phyloP scores from a whole-genome alignment of 2,888 invertebrate genomes.

The Diadromus collaris region DNA sequence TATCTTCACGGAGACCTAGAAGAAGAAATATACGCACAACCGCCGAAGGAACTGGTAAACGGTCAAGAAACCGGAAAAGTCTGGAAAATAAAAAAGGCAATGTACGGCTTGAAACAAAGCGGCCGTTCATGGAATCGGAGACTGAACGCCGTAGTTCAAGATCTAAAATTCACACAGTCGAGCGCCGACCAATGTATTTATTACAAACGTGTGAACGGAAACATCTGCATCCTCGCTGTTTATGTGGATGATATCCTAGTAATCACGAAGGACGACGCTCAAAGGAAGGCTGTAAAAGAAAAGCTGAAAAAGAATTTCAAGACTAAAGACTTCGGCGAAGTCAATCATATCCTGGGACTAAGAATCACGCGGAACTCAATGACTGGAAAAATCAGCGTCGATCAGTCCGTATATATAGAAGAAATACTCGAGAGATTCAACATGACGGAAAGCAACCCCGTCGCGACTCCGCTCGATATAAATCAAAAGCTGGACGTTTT shows the following conservation, averaged over 20 bases:
- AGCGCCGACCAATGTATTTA: slow-evolving; percentile 64
- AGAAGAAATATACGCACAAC: slow-evolving; percentile 65
- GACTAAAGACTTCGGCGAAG: slow-evolving; percentile 44
- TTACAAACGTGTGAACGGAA: slow-evolving; percentile 19
- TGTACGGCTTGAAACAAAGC: slow-evolving; percentile 49
- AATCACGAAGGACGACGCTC: slow-evolving; percentile 25
- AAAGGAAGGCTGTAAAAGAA: slow-evolving; percentile 8
- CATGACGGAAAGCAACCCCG: neutral
- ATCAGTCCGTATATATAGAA: neutral
- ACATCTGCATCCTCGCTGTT: slow-evolving; percentile 39
- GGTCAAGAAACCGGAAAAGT: slow-evolving; percentile 34
- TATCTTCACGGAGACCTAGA: slow-evolving; percentile 68
- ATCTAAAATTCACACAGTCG: slow-evolving; percentile 46
- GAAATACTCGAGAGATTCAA: neutral
- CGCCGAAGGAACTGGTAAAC: slow-evolving; percentile 55
- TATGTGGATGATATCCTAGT: slow-evolving; percentile 60
- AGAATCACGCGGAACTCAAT: slow-evolving; percentile 15
- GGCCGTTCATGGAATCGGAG: slow-evolving; percentile 55
- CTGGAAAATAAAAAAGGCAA: slow-evolving; percentile 42
- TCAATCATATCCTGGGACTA: slow-evolving; percentile 48
- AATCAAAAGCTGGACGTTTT: slow-evolving; percentile 37
- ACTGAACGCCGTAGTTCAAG: slow-evolving; percentile 46
- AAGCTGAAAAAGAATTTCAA: slow-evolving; percentile 33
- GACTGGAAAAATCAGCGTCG: neutral
- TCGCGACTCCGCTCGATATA: neutral